phyloP scores from a whole-genome alignment of 2,888 invertebrate genomes.

The Hypselothyrea guttata region DNA sequence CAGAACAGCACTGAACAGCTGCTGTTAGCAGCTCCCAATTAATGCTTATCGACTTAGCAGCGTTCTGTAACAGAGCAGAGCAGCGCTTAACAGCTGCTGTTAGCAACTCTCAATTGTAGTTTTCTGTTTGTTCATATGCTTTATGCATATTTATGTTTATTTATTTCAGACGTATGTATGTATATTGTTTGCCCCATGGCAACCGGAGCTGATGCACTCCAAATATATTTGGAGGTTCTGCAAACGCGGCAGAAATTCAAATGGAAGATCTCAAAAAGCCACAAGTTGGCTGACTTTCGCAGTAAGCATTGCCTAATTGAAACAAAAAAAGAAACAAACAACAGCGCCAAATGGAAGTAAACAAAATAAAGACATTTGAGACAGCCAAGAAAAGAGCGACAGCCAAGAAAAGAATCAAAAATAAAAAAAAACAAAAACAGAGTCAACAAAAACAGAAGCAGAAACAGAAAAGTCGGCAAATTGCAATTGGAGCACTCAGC shows the following conservation, averaged over 20 bases:
- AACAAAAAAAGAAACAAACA: conserved; percentile 33
- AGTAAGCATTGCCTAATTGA: conserved; percentile 45
- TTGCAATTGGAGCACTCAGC: conserved; percentile 55
- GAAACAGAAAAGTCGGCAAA: conserved; percentile 30
- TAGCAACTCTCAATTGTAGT: no score
- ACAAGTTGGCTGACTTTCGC: conserved; percentile 34
- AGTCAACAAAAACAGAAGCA: conserved; percentile 5
- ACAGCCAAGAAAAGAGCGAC: conserved; percentile 14
- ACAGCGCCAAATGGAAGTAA: conserved; percentile 40
- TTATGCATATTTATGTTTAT: no score
- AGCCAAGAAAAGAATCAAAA: conserved; percentile 13
- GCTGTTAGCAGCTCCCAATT: no score
- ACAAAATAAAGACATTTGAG: conserved; percentile 54
- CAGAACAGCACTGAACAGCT: no score
- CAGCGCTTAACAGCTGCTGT: no score
- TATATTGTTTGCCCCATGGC: no score
- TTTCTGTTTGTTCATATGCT: no score
- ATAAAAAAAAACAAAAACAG: conserved; percentile 14
- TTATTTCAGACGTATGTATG: no score
- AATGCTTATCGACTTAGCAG: no score
- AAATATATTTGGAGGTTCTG: conserved; percentile 28
- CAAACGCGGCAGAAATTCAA: conserved; percentile 36
- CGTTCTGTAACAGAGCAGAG: no score
- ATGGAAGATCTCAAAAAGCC: conserved; percentile 8
- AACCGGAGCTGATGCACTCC: background rate